Conservation (phyloP, 30 jellyfish, hydroid and myxozoan genomes). For the Cassiopea andromeda region DNA sequence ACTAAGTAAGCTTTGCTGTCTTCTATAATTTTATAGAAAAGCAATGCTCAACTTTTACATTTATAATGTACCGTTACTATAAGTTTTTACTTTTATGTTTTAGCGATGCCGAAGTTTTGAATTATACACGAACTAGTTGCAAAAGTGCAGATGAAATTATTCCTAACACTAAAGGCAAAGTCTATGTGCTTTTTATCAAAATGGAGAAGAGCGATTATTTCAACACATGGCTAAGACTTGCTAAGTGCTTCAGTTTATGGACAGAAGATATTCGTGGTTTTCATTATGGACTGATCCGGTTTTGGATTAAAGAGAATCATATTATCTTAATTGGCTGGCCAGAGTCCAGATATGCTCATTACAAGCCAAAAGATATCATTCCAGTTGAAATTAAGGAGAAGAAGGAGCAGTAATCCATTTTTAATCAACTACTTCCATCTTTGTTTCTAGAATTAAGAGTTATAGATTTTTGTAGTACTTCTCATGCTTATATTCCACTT, state of each 20-base stretch:
- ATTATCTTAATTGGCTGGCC: slow-evolving; percentile 78
- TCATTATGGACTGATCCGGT: slow-evolving; percentile 55
- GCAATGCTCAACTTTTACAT: too few species aligned
- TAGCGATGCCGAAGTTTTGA: slow-evolving; percentile 65
- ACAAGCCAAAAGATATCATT: neutral
- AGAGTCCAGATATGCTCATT: slow-evolving; percentile 60
- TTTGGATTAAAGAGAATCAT: slow-evolving; percentile 60
- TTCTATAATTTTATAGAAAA: too few species aligned
- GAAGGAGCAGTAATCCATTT: neutral
- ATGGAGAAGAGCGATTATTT: slow-evolving; percentile 15
- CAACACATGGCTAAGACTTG: slow-evolving; percentile 63
- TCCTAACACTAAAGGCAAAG: neutral
- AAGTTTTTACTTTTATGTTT: neutral
- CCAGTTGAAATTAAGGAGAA: slow-evolving; percentile 55
- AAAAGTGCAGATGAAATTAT: slow-evolving; percentile 67
- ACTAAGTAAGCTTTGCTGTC: too few species aligned
- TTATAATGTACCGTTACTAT: too few species aligned
- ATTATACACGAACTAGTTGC: slow-evolving; percentile 48
- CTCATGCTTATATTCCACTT: too few species aligned
- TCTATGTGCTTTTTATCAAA: slow-evolving; percentile 76
- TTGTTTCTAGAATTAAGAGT: too few species aligned
- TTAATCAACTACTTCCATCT: too few species aligned
- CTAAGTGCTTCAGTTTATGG: slow-evolving; percentile 85
- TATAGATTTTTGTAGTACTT: too few species aligned
- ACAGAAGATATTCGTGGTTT: slow-evolving; percentile 86